phyloP scores from a whole-genome alignment of 2,888 invertebrate species.

The Lycia hirtaria region DNA sequence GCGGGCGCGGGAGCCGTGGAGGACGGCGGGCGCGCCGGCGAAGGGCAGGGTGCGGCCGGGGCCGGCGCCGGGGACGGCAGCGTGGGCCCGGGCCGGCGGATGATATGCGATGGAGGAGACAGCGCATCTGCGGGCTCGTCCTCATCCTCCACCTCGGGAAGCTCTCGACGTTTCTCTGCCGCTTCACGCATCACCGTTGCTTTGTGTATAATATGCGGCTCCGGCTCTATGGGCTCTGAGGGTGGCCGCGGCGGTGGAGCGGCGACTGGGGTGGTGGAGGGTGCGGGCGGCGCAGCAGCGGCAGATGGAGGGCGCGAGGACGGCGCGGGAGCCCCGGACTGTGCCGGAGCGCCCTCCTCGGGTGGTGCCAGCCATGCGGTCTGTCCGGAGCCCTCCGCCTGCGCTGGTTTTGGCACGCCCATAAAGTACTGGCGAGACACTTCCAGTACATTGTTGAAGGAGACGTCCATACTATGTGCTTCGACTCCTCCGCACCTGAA shows the following conservation, averaged over 20 bases:
- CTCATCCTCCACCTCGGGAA: constrained; percentile 76
- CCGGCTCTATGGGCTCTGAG: constrained; percentile 80
- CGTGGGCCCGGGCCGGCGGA: constrained; percentile 70
- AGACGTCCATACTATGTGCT: constrained; percentile 89
- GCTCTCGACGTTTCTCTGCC: constrained; percentile 76
- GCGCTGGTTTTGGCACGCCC: constrained; percentile 88
- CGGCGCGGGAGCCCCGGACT: constrained; percentile 76
- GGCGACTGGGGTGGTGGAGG: constrained; percentile 60
- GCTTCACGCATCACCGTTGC: constrained; percentile 84
- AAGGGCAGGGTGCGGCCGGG: constrained; percentile 65
- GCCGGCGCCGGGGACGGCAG: constrained; percentile 74
- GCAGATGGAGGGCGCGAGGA: constrained; percentile 80
- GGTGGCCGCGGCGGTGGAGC: constrained; percentile 79
- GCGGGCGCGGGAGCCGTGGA: constrained; percentile 60
- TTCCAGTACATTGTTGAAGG: constrained; percentile 92
- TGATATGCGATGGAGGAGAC: constrained; percentile 81
- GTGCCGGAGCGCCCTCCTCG: constrained; percentile 74
- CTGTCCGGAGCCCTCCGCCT: constrained; percentile 69
- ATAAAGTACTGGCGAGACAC: constrained; percentile 93
- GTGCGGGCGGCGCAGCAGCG: constrained; percentile 73
- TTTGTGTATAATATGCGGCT: constrained; percentile 83
- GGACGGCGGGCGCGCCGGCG: constrained; percentile 68
- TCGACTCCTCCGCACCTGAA: constrained; percentile 65
- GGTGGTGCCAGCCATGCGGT: constrained; percentile 67
- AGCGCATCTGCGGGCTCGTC: constrained; percentile 70